phyloP scores from a whole-genome alignment of 2,113 vertebrate species.

The Struthidea cinerea region DNA sequence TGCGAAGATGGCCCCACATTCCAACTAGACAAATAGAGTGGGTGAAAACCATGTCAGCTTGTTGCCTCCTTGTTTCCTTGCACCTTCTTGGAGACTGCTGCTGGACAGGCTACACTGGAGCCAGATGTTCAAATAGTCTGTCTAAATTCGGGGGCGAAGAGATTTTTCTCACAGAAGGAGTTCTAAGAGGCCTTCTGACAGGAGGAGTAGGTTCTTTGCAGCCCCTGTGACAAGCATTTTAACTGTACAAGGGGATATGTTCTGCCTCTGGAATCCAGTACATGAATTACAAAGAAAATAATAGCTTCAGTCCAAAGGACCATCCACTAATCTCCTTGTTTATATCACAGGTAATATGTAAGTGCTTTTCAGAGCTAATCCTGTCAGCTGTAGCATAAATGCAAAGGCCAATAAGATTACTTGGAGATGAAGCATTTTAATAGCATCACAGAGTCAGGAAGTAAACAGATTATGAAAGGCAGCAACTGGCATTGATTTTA shows the following conservation, averaged over 20 bases:
- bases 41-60: neutral
- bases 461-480: slow-evolving; percentile 42
- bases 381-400: neutral
- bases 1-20: neutral
- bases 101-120: no score
- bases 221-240: neutral
- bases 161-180: neutral
- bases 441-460: slow-evolving; percentile 42
- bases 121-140: neutral
- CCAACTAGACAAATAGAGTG: neutral
- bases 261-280: neutral
- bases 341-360: slow-evolving; percentile 1
- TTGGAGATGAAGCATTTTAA: slow-evolving; percentile 9
- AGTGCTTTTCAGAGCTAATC: slow-evolving; percentile 41
- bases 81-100: neutral
- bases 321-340: neutral
- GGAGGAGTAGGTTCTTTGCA: neutral
- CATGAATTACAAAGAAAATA: neutral
- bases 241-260: neutral
- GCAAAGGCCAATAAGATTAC: slow-evolving; percentile 14
- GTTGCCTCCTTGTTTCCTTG: neutral
- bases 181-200: neutral
- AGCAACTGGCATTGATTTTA: slow-evolving; percentile 39
- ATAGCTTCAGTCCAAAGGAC: neutral
- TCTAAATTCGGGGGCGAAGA: neutral